These are phyloP conservation scores for Spodoptera litura DNA, from an alignment of 1,140 invertebrate species.

Conservation along the genomic window DNA sequence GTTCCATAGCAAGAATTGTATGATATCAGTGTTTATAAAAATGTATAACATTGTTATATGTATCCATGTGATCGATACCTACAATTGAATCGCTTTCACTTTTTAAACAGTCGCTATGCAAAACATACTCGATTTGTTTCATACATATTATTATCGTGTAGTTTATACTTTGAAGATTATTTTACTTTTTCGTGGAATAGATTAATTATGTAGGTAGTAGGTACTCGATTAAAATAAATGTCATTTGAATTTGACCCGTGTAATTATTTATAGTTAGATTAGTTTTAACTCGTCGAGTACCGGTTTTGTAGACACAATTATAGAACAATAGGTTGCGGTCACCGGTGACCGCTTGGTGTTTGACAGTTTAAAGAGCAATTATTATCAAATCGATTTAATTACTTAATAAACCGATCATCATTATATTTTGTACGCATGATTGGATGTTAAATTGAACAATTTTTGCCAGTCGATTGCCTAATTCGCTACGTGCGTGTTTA, in stretches of 20 bases:
- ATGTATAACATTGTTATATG: constrained; percentile 18
- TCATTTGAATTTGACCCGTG: not conserved
- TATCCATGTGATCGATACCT: not conserved
- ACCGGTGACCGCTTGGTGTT: too few relatives aligned
- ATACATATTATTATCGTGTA: not conserved
- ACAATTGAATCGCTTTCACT: constrained; percentile 12
- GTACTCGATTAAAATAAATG: too few relatives aligned
- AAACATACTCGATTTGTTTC: not conserved
- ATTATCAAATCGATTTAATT: constrained; percentile 10
- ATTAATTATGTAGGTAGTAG: too few relatives aligned
- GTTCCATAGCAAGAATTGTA: constrained; percentile 15
- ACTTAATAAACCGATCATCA: constrained; percentile 8
- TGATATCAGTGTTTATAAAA: constrained; percentile 25
- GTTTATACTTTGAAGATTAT: not conserved
- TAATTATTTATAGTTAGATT: not conserved
- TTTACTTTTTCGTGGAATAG: too few relatives aligned
- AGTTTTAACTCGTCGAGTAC: too few relatives aligned
- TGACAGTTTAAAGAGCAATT: not conserved
- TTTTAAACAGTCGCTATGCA: constrained; percentile 1
- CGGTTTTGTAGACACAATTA: too few relatives aligned
- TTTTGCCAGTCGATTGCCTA: constrained; percentile 10
- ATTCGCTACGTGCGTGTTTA: constrained; percentile 2
- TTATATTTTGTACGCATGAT: not conserved
- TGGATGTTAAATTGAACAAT: constrained; percentile 8
- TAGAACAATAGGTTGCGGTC: too few relatives aligned